A percentile compares a stretch with the other conserved stretches of the same genome.
Evolutionary conservation across 2,113 vertebrate species (phyloP).

Genomic region (Macaca nemestrina): DNA sequence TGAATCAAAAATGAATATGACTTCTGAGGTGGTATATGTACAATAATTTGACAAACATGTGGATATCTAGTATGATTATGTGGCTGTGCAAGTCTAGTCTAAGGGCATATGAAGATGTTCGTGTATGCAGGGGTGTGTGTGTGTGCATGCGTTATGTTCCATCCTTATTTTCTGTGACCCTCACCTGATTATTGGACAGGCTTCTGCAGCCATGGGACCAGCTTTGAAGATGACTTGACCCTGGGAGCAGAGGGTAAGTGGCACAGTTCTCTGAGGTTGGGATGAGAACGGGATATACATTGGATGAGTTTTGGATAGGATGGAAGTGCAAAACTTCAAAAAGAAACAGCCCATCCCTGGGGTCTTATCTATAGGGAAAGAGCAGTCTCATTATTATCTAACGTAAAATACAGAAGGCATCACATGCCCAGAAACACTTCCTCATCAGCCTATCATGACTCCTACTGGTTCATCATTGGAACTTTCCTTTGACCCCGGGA

Average conservation of each 20-base stretch:
- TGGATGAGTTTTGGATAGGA: background rate
- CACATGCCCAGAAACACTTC: background rate
- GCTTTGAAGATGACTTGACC: slow-evolving; percentile 89
- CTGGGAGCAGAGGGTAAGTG: slow-evolving; percentile 92
- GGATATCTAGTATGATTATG: background rate
- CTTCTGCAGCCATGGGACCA: slow-evolving; percentile 73
- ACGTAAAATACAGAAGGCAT: background rate
- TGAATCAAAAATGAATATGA: background rate
- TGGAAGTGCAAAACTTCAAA: background rate
- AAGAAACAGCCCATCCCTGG: background rate
- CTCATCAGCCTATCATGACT: background rate
- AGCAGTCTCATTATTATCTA: background rate
- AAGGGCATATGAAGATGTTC: background rate
- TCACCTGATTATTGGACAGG: slow-evolving; percentile 74
- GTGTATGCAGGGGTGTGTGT: background rate
- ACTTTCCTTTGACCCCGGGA: background rate
- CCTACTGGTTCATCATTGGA: background rate
- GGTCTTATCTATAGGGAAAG: background rate
- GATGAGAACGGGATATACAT: background rate
- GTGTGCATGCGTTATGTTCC: background rate
- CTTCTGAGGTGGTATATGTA: background rate
- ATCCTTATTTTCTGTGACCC: background rate
- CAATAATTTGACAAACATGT: background rate
- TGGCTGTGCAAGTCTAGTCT: background rate
- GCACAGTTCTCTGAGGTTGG: background rate